Conservation (phyloP, 2,888 invertebrate species). For the Thymelicus lineola region DNA sequence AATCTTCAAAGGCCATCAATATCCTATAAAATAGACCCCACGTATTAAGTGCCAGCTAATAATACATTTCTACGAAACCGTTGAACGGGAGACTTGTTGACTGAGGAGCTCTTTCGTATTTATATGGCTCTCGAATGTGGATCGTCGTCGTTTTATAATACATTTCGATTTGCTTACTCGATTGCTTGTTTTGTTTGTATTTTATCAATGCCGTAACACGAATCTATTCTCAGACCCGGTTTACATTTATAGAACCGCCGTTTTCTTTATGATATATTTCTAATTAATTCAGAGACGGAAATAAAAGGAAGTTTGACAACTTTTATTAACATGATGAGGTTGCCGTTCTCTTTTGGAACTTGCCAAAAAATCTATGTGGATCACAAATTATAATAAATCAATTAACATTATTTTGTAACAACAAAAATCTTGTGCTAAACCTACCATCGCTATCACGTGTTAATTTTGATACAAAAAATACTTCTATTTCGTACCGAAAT, state of each 20-base stretch:
- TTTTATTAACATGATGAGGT: no score
- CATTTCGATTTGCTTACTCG: background rate
- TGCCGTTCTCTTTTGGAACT: no score
- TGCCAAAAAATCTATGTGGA: no score
- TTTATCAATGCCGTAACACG: background rate
- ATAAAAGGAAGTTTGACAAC: background rate
- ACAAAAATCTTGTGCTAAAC: no score
- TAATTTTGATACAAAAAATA: no score
- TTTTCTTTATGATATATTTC: background rate
- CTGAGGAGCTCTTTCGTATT: conserved; percentile 11
- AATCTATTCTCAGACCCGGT: background rate
- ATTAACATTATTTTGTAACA: no score
- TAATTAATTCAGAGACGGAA: background rate
- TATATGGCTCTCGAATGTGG: conserved; percentile 22
- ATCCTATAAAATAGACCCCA: background rate
- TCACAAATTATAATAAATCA: no score
- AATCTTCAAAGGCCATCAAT: no score
- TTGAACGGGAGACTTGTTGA: conserved; percentile 13
- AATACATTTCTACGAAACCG: conserved; percentile 8
- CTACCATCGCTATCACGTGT: no score
- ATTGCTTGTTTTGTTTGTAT: background rate
- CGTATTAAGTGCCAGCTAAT: background rate
- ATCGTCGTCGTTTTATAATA: background rate
- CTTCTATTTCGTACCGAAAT: no score
- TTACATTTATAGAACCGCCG: background rate